phyloP scores from a whole-genome alignment of 2,113 vertebrate genomes.

The Nesospiza acunhae region DNA sequence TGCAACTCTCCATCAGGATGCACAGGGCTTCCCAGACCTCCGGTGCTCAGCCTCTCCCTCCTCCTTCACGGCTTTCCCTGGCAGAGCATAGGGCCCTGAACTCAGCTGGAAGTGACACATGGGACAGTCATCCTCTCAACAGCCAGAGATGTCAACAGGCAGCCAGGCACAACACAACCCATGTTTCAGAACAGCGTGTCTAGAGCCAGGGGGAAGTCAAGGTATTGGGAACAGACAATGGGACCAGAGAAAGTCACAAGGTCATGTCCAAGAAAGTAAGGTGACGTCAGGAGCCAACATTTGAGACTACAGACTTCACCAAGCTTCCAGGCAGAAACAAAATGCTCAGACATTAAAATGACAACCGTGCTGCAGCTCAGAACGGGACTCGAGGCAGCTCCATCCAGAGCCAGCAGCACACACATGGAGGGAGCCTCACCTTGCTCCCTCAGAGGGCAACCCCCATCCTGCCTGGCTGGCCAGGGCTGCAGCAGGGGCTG shows the following conservation, averaged over 20 bases:
- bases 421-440: background rate
- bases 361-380: background rate
- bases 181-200: background rate
- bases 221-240: background rate
- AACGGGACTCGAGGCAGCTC: background rate
- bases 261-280: background rate
- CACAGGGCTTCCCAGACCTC: background rate
- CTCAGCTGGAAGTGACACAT: background rate
- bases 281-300: background rate
- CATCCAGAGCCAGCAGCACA: rapidly evolving
- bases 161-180: background rate
- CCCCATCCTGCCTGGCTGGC: background rate
- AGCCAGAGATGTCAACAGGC: background rate
- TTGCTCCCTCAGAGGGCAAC: background rate
- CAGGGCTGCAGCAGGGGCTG: background rate
- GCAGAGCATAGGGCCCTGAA: background rate
- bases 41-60: background rate
- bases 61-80: background rate
- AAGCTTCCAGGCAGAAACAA: background rate
- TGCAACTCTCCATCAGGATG: background rate
- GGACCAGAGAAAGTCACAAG: background rate
- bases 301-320: background rate
- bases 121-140: background rate
- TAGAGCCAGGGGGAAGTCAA: background rate
- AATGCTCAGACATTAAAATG: background rate